phyloP scores from a whole-genome alignment of 2,113 vertebrate species.

The Pollachius pollachius region DNA sequence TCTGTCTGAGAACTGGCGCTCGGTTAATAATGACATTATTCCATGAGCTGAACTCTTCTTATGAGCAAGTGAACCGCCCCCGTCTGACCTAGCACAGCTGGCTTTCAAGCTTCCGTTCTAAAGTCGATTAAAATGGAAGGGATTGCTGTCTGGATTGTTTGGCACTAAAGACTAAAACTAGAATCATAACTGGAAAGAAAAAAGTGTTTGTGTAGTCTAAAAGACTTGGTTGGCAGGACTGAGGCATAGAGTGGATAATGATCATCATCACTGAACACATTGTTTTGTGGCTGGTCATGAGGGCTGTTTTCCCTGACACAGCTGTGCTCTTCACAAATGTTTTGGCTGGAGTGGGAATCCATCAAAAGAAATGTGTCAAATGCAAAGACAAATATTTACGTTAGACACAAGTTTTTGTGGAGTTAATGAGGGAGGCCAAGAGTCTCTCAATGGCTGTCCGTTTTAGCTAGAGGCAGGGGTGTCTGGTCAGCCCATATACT shows the following conservation, averaged over 20 bases:
- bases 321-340: conserved; percentile 46
- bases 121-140: conserved; percentile 33
- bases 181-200: too few species aligned
- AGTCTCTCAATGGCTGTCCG: conserved; percentile 3
- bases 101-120: conserved; percentile 50
- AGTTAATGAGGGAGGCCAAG: conserved; percentile 15
- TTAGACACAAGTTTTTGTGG: conserved; percentile 47
- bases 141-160: conserved; percentile 25
- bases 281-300: conserved; percentile 18
- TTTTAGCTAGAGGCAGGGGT: conserved; percentile 13
- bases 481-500: conserved; percentile 19
- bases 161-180: not conserved
- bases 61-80: conserved; percentile 63
- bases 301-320: conserved; percentile 28
- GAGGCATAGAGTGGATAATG: conserved; percentile 21
- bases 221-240: not conserved
- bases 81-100: conserved; percentile 58
- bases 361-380: conserved; percentile 46
- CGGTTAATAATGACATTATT: conserved; percentile 61
- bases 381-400: conserved; percentile 64
- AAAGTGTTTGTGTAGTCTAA: not conserved
- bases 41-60: conserved; percentile 58
- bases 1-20: conserved; percentile 53
- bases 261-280: conserved; percentile 33
- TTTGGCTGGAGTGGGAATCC: conserved; percentile 28